Evolutionary conservation across 2,888 invertebrate species (phyloP).

Genomic region (Odontomyia ornata): DNA sequence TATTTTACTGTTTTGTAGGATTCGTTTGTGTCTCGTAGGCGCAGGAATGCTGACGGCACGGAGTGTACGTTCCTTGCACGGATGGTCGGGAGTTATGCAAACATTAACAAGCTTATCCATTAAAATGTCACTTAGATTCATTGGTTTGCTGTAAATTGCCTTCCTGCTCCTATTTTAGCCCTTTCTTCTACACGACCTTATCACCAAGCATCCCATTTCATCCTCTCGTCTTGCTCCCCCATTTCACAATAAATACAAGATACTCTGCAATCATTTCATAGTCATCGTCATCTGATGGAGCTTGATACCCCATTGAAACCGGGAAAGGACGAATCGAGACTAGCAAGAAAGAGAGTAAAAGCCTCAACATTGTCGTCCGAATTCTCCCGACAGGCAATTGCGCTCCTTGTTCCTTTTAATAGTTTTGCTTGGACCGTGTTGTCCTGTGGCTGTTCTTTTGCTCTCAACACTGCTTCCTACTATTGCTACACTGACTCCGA

Average conservation of each 20-base stretch:
- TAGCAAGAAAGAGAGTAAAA: too few relatives aligned
- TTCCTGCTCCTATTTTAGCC: not conserved
- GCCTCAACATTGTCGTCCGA: not conserved
- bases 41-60: not conserved
- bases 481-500: not conserved
- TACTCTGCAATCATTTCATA: constrained; percentile 22
- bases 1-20: constrained; percentile 8
- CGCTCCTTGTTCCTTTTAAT: constrained; percentile 2
- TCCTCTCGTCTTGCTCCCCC: not conserved
- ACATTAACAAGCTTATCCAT: constrained; percentile 36
- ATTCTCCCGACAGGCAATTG: not conserved
- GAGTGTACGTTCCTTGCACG: not conserved
- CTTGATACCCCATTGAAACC: too few relatives aligned
- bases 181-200: too few relatives aligned
- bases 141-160: constrained; percentile 7
- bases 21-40: not conserved
- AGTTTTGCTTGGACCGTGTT: not conserved
- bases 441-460: not conserved
- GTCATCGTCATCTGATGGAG: not conserved
- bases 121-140: constrained; percentile 31
- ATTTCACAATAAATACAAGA: not conserved
- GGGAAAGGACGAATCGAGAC: too few relatives aligned
- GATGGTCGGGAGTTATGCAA: not conserved
- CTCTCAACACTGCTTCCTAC: not conserved
- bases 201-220: not conserved